Conservation (phyloP, 2,888 invertebrate species). For the Cordilura impudica region DNA sequence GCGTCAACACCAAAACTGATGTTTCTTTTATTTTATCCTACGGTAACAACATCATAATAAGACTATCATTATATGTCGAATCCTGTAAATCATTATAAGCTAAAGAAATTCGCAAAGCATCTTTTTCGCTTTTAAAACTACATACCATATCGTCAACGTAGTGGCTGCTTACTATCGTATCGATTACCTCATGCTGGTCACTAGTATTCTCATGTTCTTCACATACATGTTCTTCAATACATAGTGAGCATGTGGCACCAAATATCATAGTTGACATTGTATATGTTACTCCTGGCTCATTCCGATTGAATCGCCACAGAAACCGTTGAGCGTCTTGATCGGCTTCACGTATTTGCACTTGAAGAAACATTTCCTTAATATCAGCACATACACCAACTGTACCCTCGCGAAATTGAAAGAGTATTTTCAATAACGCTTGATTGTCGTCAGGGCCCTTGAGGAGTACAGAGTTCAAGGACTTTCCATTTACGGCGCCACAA, state of each 20-base stretch:
- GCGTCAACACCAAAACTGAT: no score
- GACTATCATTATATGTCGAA: no score
- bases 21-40: no score
- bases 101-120: not conserved
- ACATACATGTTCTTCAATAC: slow-evolving; percentile 10
- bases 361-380: slow-evolving; percentile 2
- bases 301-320: not conserved
- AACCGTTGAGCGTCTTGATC: slow-evolving; percentile 22
- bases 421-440: not conserved
- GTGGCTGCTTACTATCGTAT: not conserved
- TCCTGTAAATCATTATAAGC: no score
- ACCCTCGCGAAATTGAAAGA: not conserved
- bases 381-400: not conserved
- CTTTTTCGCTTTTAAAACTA: not conserved
- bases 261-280: slow-evolving; percentile 12
- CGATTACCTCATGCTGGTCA: not conserved
- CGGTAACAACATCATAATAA: no score
- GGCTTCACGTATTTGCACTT: not conserved
- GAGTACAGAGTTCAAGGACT: not conserved
- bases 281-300: not conserved
- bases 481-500: not conserved
- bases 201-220: not conserved
- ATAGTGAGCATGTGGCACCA: slow-evolving; percentile 20
- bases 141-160: not conserved
- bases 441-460: not conserved